These are phyloP conservation scores for Drosophila lacertosa DNA, from an alignment of 1,140 invertebrate genomes.

Conservation along the genomic window DNA sequence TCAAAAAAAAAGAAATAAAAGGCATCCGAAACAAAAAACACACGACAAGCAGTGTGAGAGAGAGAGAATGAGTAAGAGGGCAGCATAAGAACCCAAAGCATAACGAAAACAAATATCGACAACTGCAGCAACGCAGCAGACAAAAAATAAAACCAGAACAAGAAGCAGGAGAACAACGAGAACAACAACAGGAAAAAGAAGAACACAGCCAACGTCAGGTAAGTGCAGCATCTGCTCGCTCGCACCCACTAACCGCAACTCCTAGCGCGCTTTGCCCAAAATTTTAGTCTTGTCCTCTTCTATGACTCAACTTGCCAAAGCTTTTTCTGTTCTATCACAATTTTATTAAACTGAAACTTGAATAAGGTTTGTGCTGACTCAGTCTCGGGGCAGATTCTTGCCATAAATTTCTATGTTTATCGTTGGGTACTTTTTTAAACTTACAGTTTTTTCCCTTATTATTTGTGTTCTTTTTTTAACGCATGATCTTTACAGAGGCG, in stretches of 20 bases:
- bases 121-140: conserved; percentile 39
- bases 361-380: conserved; percentile 40
- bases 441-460: not conserved
- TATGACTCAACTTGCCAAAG: conserved; percentile 26
- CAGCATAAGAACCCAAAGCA: conserved; percentile 38
- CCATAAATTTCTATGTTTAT: conserved; percentile 39
- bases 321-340: not conserved
- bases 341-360: conserved; percentile 9
- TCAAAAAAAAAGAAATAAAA: conserved; percentile 12
- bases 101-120: conserved; percentile 46
- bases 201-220: conserved; percentile 42
- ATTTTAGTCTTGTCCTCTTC: conserved; percentile 12
- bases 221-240: conserved; percentile 29
- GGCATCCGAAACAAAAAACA: conserved; percentile 25
- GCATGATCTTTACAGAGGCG: not conserved
- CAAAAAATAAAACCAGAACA: conserved; percentile 8
- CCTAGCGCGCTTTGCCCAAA: not conserved
- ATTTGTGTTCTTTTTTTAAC: conserved; percentile 1
- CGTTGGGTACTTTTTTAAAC: conserved; percentile 11
- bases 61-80: conserved; percentile 4
- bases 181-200: no score
- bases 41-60: conserved; percentile 16
- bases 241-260: not conserved
- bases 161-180: conserved; percentile 41
- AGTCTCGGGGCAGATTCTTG: conserved; percentile 12